These are phyloP conservation scores for Drosophila quadrilineata DNA, from an alignment of 1,140 invertebrate species.

Conservation along the genomic window DNA sequence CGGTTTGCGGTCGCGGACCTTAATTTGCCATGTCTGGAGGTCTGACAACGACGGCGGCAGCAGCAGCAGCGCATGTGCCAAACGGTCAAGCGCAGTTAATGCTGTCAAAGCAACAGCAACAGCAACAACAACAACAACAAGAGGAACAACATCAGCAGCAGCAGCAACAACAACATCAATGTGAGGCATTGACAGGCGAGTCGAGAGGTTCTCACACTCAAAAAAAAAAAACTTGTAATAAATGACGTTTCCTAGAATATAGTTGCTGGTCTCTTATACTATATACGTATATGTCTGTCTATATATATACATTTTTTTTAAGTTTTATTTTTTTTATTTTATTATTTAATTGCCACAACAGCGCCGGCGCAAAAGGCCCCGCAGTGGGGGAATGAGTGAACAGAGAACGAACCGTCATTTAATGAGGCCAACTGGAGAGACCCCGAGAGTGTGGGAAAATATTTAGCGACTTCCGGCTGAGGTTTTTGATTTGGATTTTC, in stretches of 20 bases:
- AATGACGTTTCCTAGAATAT: constrained; percentile 76
- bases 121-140: constrained; percentile 43
- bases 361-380: constrained; percentile 66
- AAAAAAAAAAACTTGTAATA: constrained; percentile 59
- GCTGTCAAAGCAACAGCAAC: constrained; percentile 55
- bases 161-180: constrained; percentile 46
- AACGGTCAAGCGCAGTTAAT: constrained; percentile 75
- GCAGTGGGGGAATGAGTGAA: constrained; percentile 25
- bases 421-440: constrained; percentile 63
- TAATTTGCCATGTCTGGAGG: constrained; percentile 67
- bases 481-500: constrained; percentile 52
- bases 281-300: not conserved
- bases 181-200: constrained; percentile 67
- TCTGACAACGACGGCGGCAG: constrained; percentile 22
- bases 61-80: constrained; percentile 65
- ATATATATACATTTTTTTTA: constrained; percentile 20
- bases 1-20: constrained; percentile 62
- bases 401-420: constrained; percentile 43
- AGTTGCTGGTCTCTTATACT: constrained; percentile 32
- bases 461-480: constrained; percentile 72
- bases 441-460: constrained; percentile 67
- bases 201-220: constrained; percentile 67
- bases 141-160: too few relatives aligned
- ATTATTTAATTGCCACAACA: constrained; percentile 72
- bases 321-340: constrained; percentile 58